phyloP scores from a whole-genome alignment of 2,113 vertebrate species.

The Columba janthina region DNA sequence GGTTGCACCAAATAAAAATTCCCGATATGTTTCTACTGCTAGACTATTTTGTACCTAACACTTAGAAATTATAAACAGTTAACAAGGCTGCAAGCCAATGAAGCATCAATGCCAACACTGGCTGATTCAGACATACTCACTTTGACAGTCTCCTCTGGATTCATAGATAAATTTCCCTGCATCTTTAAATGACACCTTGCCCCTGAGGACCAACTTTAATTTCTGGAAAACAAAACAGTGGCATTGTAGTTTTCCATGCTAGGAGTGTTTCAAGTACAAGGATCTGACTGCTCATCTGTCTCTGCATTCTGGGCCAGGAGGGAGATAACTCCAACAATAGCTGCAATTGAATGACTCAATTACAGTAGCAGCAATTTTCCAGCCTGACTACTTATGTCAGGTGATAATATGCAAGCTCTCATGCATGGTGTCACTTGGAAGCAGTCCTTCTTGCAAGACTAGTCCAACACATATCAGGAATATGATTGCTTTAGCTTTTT shows the following conservation, averaged over 20 bases:
- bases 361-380: slow-evolving; percentile 38
- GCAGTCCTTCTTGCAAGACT: background rate
- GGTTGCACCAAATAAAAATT: background rate
- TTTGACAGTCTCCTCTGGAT: background rate
- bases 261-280: background rate
- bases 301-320: background rate
- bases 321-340: background rate
- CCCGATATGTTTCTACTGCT: background rate
- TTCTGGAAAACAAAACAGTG: background rate
- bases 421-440: background rate
- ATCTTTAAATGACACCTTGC: background rate
- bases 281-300: background rate
- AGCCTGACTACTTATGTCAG: slow-evolving; percentile 11
- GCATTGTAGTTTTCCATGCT: background rate
- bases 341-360: slow-evolving; percentile 13
- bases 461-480: background rate
- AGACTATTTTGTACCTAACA: background rate
- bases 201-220: background rate
- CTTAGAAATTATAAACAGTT: background rate
- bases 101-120: background rate
- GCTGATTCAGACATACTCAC: background rate
- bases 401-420: background rate
- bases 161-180: background rate
- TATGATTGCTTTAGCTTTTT: background rate
- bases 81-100: background rate